Conservation (phyloP, 2,888 invertebrate genomes). For the Tigriopus californicus region DNA sequence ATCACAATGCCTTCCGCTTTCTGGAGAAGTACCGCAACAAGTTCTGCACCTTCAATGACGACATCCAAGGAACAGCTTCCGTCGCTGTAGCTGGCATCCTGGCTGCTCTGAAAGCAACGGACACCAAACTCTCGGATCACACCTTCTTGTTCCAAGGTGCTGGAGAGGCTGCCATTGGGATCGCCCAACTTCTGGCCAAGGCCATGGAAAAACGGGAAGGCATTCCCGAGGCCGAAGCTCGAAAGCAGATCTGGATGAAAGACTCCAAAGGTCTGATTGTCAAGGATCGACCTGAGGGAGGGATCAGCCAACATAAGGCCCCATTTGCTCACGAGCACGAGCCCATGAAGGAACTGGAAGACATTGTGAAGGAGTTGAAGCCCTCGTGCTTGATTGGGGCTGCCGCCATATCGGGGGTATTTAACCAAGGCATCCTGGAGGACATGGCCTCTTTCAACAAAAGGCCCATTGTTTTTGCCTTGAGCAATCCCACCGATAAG, state of each 20-base stretch:
- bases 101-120: slow-evolving; percentile 64
- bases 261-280: slow-evolving; percentile 90
- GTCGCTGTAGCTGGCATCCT: slow-evolving; percentile 87
- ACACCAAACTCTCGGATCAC: slow-evolving; percentile 60
- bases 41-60: slow-evolving; percentile 95
- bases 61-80: slow-evolving; percentile 92
- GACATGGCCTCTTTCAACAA: slow-evolving; percentile 67
- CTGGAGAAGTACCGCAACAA: slow-evolving; percentile 68
- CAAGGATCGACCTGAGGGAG: slow-evolving; percentile 58
- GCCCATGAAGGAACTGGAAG: slow-evolving; percentile 54
- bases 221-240: slow-evolving; percentile 49
- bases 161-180: slow-evolving; percentile 88
- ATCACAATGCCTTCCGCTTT: slow-evolving; percentile 84
- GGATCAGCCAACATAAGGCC: slow-evolving; percentile 44
- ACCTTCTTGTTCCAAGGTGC: slow-evolving; percentile 86
- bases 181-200: slow-evolving; percentile 74
- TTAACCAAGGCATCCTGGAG: slow-evolving; percentile 63
- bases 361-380: slow-evolving; percentile 57
- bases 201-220: slow-evolving; percentile 73
- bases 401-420: slow-evolving; percentile 37
- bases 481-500: slow-evolving; percentile 93
- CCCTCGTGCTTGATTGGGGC: slow-evolving; percentile 81
- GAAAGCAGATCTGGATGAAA: slow-evolving; percentile 72
- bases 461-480: slow-evolving; percentile 82
- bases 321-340: slow-evolving; percentile 58